phyloP scores from a whole-genome alignment of 2,888 invertebrate genomes.

The Agelastica alni region DNA sequence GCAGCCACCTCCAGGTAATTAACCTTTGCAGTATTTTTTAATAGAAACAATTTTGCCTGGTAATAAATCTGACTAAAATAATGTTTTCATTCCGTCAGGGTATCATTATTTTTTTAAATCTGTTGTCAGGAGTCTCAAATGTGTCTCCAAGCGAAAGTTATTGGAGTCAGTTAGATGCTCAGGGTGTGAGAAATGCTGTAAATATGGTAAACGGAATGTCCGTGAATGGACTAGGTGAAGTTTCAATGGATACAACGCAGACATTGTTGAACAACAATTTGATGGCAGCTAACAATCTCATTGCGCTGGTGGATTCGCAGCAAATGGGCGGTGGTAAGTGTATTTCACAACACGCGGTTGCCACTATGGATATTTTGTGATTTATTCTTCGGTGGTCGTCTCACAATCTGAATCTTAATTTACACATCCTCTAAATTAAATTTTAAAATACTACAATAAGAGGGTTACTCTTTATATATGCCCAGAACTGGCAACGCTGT shows the following conservation, averaged over 20 bases:
- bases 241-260: slow-evolving; percentile 70
- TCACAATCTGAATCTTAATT: neutral
- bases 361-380: neutral
- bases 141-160: slow-evolving; percentile 93
- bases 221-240: slow-evolving; percentile 74
- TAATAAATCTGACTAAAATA: no score
- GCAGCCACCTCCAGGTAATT: slow-evolving; percentile 76
- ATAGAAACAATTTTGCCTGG: neutral
- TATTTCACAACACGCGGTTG: no score
- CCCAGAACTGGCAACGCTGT: neutral
- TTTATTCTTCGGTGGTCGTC: neutral
- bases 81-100: no score
- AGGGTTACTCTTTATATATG: no score
- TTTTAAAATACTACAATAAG: no score
- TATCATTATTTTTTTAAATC: no score
- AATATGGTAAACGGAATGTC: slow-evolving; percentile 78
- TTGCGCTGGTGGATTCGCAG: slow-evolving; percentile 53
- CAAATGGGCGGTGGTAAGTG: slow-evolving; percentile 38
- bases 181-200: slow-evolving; percentile 67
- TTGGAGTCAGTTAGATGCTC: slow-evolving; percentile 84
- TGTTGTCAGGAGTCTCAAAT: slow-evolving; percentile 68
- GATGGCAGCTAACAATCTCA: slow-evolving; percentile 57
- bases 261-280: slow-evolving; percentile 60
- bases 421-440: no score
- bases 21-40: neutral